Percentiles rank a stretch among this genome's conserved stretches.
phyloP scores from a whole-genome alignment of 1,140 invertebrate species.

The Sitodiplosis mosellana region DNA sequence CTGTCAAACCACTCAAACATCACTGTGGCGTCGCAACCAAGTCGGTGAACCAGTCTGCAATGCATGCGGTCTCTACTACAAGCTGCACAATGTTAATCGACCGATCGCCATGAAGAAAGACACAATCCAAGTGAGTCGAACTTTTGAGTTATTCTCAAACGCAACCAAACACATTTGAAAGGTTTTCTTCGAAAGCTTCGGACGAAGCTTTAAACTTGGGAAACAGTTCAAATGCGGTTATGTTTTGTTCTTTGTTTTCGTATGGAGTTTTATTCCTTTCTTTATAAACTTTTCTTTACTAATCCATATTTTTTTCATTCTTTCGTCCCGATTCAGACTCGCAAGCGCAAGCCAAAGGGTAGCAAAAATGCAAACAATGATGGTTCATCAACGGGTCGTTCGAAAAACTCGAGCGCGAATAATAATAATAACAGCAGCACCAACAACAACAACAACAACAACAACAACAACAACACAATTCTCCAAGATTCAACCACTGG shows the following conservation, averaged over 20 bases:
- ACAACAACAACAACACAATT: conserved; percentile 3
- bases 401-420: conserved; percentile 13
- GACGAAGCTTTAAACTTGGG: not conserved
- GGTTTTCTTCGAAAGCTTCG: not conserved
- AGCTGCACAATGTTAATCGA: conserved; percentile 71
- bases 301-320: conserved; percentile 1
- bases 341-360: conserved; percentile 78
- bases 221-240: not conserved
- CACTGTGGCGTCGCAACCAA: conserved; percentile 75
- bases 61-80: conserved; percentile 85
- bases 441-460: conserved; percentile 3
- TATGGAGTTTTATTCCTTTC: too few relatives aligned
- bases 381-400: conserved; percentile 8
- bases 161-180: conserved; percentile 1
- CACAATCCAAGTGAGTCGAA: conserved; percentile 48
- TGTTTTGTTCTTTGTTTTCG: too few relatives aligned
- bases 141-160: not conserved
- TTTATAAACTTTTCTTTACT: too few relatives aligned
- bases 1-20: conserved; percentile 70
- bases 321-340: conserved; percentile 45
- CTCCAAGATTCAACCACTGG: not conserved
- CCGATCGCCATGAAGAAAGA: conserved; percentile 94
- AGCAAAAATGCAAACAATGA: conserved; percentile 25
- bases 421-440: conserved; percentile 9
- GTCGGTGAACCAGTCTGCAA: conserved; percentile 83